Conservation (phyloP, 2,888 invertebrate genomes). For the Flexamia atlantica region DNA sequence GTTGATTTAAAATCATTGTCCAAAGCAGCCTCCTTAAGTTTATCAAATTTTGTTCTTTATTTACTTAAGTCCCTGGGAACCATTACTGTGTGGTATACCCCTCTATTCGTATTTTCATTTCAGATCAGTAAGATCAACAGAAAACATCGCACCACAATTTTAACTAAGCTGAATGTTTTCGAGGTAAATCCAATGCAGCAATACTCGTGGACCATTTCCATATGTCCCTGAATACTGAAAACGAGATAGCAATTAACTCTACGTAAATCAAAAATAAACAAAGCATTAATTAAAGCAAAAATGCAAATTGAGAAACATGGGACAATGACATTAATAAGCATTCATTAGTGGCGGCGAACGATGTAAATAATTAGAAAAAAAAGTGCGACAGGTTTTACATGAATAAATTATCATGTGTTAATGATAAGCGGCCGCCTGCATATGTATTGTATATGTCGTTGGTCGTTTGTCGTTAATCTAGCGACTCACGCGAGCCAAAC, state of each 20-base stretch:
- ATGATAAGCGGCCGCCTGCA: conserved; percentile 39
- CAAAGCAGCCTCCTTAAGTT: no score
- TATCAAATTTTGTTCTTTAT: no score
- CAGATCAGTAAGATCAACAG: no score
- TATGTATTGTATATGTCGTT: conserved; percentile 45
- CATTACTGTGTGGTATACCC: no score
- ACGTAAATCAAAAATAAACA: conserved; percentile 35
- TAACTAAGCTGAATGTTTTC: no score
- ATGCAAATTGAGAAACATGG: conserved; percentile 47
- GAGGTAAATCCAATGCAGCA: no score
- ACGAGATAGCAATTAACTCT: conserved; percentile 13
- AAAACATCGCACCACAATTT: no score
- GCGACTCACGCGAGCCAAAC: neutral
- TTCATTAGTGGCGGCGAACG: conserved; percentile 35
- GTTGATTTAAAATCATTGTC: no score
- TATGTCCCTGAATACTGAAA: neutral
- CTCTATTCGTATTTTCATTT: no score
- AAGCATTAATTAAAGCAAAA: conserved; percentile 39
- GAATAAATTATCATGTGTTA: conserved; percentile 54
- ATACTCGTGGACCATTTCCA: no score
- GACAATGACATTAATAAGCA: conserved; percentile 51
- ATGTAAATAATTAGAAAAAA: conserved; percentile 51
- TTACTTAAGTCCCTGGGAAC: no score
- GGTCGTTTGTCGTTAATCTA: neutral
- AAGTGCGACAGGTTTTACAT: conserved; percentile 44